Base-by-base conservation (phyloP, 2,797 vertebrate genomes). In the Lutra lutra region DNA sequence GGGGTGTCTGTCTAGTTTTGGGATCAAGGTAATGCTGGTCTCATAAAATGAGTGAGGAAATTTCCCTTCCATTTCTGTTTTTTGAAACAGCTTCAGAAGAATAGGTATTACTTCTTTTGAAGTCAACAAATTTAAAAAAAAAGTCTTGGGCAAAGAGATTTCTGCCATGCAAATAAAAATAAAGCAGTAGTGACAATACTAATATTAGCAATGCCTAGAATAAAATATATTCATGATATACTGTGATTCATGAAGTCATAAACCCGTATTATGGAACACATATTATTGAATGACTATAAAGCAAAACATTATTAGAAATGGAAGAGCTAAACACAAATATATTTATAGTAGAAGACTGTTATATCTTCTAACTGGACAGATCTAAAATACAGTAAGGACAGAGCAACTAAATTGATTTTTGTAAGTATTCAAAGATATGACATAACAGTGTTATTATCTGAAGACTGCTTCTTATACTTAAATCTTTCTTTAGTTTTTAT, bases 311-410 rank as follows among this genome's bases (percentile, higher is more conserved):
- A 56, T 84, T 91, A 66, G 64, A 87, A 95, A 43, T 43, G n/a
- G 17, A 64, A 85, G 32, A 48, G 8, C 23, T 79, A 64, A 29
- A 85, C 64, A 58, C 3, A 78, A 78, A 64, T 85, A 35, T 54
- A 89, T 94, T 77, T 96, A 95, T 4, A 77, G 27, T 68, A 75
- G 43, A 85, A 90, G 23, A 46, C 54, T 72, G 29, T 90, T 95
- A 48, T 77, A 20, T 14, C 23, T 88, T 13, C 54, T 94, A 82
- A 75, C 54, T 70, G 29, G 40, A 89, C 48, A 85, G 13, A 89
- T 70, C 8, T 77, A 60, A 54, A 94, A n/a, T 86, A 72, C 6
- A 77, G 79, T 68, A 51, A 75, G 62, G 17, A 56, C 20, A 56
- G 7, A 90, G 25, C 54, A 84, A 40, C 32, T 78, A 78, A 84